A percentile compares a stretch with the other conserved stretches of the same genome.
phyloP scores from a whole-genome alignment of 2,113 vertebrate species.

The Dascyllus trimaculatus region DNA sequence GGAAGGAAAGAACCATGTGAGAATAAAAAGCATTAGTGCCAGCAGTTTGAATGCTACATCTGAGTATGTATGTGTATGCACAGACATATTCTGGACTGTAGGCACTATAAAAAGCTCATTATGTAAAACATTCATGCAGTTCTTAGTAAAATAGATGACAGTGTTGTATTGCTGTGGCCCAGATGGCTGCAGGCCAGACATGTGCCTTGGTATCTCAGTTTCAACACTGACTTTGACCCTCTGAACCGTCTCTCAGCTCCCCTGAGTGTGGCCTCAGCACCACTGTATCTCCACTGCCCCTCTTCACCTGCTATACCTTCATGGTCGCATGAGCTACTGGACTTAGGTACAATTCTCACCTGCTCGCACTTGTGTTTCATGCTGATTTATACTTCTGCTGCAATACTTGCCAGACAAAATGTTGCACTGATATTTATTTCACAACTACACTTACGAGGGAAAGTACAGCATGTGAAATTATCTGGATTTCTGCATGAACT shows the following conservation, averaged over 20 bases:
- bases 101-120: background rate
- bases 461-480: no score
- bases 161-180: background rate
- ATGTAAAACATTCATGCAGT: no score
- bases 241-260: conserved; percentile 1
- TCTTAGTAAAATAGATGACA: background rate
- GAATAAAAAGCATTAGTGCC: background rate
- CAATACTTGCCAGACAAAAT: no score
- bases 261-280: background rate
- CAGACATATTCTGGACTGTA: rapidly evolving
- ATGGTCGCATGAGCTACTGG: no score
- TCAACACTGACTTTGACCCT: conserved; percentile 44
- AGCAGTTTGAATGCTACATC: background rate
- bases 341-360: no score
- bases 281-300: no score
- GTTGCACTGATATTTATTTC: no score
- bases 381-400: no score
- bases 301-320: no score
- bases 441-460: no score
- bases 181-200: conserved; percentile 45
- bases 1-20: background rate
- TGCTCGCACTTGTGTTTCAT: no score
- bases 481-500: no score
- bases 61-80: background rate
- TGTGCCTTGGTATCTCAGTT: conserved; percentile 30